phyloP scores from a whole-genome alignment of 2,888 invertebrate genomes.

The Drosophila borealis region DNA sequence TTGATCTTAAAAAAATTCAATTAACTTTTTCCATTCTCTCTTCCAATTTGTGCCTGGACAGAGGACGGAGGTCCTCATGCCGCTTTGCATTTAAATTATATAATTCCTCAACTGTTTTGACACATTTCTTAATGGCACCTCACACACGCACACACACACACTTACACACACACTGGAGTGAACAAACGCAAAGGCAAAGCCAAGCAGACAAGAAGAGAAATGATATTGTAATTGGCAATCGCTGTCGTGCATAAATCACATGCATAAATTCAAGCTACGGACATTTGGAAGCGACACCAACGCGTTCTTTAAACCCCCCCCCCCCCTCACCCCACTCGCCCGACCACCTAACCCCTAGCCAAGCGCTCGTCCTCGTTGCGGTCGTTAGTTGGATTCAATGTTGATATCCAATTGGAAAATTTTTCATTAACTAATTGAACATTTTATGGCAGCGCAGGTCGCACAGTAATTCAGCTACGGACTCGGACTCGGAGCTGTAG shows the following conservation, averaged over 20 bases:
- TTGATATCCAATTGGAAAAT: conserved; percentile 80
- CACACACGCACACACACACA: conserved; percentile 47
- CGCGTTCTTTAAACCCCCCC: conserved; percentile 25
- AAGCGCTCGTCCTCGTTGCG: conserved; percentile 13
- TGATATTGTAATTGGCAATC: conserved; percentile 82
- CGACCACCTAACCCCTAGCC: not conserved
- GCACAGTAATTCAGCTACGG: conserved; percentile 41
- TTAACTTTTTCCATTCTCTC: not conserved
- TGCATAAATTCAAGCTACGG: conserved; percentile 77
- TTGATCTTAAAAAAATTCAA: not conserved
- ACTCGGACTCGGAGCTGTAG: conserved; percentile 13
- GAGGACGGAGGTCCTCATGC: not conserved
- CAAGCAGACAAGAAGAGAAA: conserved; percentile 71
- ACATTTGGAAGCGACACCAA: conserved; percentile 69
- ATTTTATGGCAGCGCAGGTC: conserved; percentile 71
- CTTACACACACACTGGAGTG: conserved; percentile 13
- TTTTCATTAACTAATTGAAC: conserved; percentile 84
- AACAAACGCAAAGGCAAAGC: conserved; percentile 54
- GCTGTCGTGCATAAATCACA: conserved; percentile 80
- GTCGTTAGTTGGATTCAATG: conserved; percentile 77
- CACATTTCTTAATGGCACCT: conserved; percentile 78
- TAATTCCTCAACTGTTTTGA: conserved; percentile 79
- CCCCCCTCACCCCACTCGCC: not conserved
- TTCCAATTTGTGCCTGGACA: conserved; percentile 26
- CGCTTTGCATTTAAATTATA: conserved; percentile 52